A percentile compares a stretch with the other conserved stretches of the same genome.
These are phyloP conservation scores for Poecilus cupreus DNA, from an alignment of 2,888 invertebrate genomes.

Conservation along the genomic window DNA sequence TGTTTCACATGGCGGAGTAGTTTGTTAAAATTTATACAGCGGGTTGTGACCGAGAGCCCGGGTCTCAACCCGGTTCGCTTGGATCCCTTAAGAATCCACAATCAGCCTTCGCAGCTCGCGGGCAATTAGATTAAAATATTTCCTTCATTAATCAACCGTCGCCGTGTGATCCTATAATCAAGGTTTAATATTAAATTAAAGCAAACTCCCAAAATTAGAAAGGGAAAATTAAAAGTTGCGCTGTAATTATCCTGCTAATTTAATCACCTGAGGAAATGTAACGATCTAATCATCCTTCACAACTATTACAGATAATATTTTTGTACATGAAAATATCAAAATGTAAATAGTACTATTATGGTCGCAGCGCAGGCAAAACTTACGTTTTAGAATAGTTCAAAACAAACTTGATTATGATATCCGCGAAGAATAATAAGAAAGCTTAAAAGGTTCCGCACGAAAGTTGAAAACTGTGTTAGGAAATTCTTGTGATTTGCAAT, in stretches of 20 bases:
- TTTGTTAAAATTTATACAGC: slow-evolving; percentile 56
- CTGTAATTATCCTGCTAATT: slow-evolving; percentile 53
- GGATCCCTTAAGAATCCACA: slow-evolving; percentile 56
- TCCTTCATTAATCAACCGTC: slow-evolving; percentile 62
- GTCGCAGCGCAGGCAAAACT: not conserved
- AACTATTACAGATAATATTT: not conserved
- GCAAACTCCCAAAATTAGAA: slow-evolving; percentile 56
- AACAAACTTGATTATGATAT: slow-evolving; percentile 54
- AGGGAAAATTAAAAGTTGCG: slow-evolving; percentile 56
- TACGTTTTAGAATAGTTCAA: slow-evolving; percentile 44
- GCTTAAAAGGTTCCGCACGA: slow-evolving; percentile 49
- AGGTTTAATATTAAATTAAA: slow-evolving; percentile 59
- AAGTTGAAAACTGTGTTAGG: slow-evolving; percentile 58
- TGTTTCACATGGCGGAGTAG: slow-evolving; percentile 50
- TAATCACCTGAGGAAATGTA: slow-evolving; percentile 48
- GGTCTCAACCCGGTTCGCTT: not conserved
- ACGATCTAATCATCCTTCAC: slow-evolving; percentile 31
- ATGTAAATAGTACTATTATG: not conserved
- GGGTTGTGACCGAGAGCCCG: slow-evolving; percentile 41
- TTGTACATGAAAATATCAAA: not conserved
- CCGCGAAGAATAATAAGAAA: slow-evolving; percentile 54
- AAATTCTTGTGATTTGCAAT: slow-evolving; percentile 57
- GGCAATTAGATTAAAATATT: slow-evolving; percentile 63
- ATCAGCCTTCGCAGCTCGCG: slow-evolving; percentile 46
- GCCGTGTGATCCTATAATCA: slow-evolving; percentile 59